Conservation (phyloP, 2,113 vertebrate genomes). For the Emberiza fucata region DNA sequence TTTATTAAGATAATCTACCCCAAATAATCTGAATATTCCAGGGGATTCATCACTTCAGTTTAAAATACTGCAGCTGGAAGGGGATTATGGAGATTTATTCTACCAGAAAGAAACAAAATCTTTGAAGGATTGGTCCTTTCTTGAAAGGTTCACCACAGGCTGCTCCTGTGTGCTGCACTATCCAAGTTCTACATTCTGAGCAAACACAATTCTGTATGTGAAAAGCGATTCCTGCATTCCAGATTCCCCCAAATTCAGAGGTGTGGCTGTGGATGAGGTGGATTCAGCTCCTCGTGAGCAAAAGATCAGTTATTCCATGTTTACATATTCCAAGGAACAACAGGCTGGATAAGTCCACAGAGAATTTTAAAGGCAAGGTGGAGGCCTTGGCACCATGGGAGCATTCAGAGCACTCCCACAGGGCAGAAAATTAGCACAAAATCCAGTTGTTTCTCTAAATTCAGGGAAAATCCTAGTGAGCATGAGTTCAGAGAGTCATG, state of each 20-base stretch:
- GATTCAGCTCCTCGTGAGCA: neutral
- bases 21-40: conserved; percentile 7
- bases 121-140: neutral
- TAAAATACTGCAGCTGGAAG: conserved; percentile 26
- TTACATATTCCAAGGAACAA: neutral
- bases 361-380: neutral
- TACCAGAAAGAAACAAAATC: neutral
- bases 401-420: neutral
- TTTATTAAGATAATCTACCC: neutral
- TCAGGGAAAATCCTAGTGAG: neutral
- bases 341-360: neutral
- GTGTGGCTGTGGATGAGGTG: neutral
- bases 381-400: neutral
- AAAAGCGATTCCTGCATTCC: neutral
- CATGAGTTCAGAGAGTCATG: neutral
- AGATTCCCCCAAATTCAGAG: neutral
- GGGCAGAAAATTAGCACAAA: neutral
- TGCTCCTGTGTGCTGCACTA: neutral
- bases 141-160: neutral
- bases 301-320: neutral
- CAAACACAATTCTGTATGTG: neutral
- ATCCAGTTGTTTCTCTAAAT: neutral
- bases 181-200: neutral
- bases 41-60: neutral
- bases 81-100: conserved; percentile 9